Evolutionary conservation across 2,113 vertebrate species (phyloP), one percentile per base, ranked within the genome.

Genomic region (Otus sunia): DNA sequence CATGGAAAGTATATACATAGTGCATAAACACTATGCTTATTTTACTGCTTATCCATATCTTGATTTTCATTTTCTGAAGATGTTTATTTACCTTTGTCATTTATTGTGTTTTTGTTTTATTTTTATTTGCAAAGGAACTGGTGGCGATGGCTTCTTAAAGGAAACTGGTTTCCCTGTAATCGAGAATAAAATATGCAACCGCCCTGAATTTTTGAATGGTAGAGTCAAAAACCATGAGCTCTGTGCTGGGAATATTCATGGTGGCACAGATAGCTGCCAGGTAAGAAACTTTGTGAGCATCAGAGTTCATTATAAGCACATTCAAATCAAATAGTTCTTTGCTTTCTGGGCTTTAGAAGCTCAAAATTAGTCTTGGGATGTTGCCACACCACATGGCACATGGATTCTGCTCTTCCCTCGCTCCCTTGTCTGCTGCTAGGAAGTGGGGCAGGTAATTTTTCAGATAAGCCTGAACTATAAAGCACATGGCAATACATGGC

Each of bases 111-210:
- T 79, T 72, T 2, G 1, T 34, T 90, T 64, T 15, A 8, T 39
- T 62, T 63, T 93, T 81, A 47, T 75, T 64, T 87, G n/a, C 52
- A 49, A 97, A 99, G 99, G 97, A n/a, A 99, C 98, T 12, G 91
- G 68, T 17, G 98, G 98, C 9, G 94, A 72, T 0, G 99, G 99
- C 3, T 1, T 66, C 26, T 98, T 99, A 82, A 99, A 99, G 93
- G 99, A 99, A 97, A 98, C 99, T 2, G 99, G 98, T 18, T 99
- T 99, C 94, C 99, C 99, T 5, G 99, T 99, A 63, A 99, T 99
- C 0, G 99, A 99, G 84, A 99, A 99, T 80, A 99, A 99, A 95
- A 90, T 99, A 84, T 99, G 99, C 56, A 99, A 99, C 58, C 98
- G 98, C 15, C 97, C 96, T 0, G 98, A 99, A 34, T 98, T 98